These are phyloP conservation scores for Vanessa tameamea DNA, from an alignment of 1,140 invertebrate species.

Conservation along the genomic window DNA sequence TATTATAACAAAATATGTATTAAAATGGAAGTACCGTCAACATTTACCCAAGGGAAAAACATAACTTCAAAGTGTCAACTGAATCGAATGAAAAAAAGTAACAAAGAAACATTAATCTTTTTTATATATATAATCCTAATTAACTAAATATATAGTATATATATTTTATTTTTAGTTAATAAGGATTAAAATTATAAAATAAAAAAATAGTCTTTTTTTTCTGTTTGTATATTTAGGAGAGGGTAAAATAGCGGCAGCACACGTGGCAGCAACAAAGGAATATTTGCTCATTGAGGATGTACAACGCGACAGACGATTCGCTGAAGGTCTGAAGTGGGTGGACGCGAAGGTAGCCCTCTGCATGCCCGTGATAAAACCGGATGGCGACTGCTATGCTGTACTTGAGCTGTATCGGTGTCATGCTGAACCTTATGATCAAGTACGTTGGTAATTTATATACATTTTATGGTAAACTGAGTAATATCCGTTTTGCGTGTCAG, in stretches of 20 bases:
- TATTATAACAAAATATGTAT: too few species aligned
- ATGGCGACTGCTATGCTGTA: constrained; percentile 80
- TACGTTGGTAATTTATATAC: not conserved
- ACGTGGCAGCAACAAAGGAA: constrained; percentile 80
- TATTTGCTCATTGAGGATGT: constrained; percentile 78
- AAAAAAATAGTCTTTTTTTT: too few species aligned
- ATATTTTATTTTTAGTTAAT: too few species aligned
- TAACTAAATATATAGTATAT: too few species aligned
- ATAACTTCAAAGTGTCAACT: too few species aligned
- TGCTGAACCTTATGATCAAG: constrained; percentile 50
- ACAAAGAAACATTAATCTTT: too few species aligned
- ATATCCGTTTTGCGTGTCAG: too few species aligned
- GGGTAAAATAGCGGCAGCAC: constrained; percentile 77
- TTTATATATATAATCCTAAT: too few species aligned
- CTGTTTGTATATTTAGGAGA: constrained; percentile 51
- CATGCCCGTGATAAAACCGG: constrained; percentile 80
- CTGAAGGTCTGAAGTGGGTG: constrained; percentile 74
- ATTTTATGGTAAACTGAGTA: not conserved
- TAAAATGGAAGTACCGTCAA: too few species aligned
- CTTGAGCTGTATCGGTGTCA: constrained; percentile 78
- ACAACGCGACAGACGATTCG: constrained; percentile 75
- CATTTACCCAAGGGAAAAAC: too few species aligned
- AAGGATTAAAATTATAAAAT: too few species aligned
- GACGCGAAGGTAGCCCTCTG: constrained; percentile 80
- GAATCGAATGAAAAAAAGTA: too few species aligned